A percentile compares a stretch with the other conserved stretches of the same genome.
These are phyloP conservation scores for Prionace glauca DNA, from an alignment of 2,797 vertebrate genomes.

Conservation along the genomic window DNA sequence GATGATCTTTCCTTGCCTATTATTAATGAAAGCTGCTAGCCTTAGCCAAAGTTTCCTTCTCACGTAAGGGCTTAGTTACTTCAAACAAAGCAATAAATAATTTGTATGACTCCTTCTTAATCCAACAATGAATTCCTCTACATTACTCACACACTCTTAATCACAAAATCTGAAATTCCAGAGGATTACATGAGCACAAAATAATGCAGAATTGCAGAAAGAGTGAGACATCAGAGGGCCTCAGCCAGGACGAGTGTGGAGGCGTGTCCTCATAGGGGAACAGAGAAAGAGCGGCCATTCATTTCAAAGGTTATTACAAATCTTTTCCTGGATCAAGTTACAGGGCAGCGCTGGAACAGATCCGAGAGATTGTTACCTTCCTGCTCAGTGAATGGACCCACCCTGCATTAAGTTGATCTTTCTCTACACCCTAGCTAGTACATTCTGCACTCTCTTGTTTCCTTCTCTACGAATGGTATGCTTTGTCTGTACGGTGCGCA, in stretches of 20 bases:
- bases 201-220: neutral
- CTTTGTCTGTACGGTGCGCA: too few species aligned
- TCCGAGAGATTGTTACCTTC: neutral
- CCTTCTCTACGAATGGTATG: too few species aligned
- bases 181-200: neutral
- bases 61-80: neutral
- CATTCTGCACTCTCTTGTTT: too few species aligned
- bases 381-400: neutral
- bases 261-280: neutral
- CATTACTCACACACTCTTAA: neutral
- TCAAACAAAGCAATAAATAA: neutral
- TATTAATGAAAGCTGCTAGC: neutral
- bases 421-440: too few species aligned
- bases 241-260: neutral
- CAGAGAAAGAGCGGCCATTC: neutral
- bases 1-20: neutral
- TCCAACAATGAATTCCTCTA: constrained; percentile 3
- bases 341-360: neutral
- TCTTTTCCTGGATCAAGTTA: neutral
- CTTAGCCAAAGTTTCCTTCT: neutral
- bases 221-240: neutral
- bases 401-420: too few species aligned
- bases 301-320: neutral
- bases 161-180: neutral
- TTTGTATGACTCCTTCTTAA: neutral